phyloP scores from a whole-genome alignment of 2,113 vertebrate species.

The Tretioscincus oriximinensis region DNA sequence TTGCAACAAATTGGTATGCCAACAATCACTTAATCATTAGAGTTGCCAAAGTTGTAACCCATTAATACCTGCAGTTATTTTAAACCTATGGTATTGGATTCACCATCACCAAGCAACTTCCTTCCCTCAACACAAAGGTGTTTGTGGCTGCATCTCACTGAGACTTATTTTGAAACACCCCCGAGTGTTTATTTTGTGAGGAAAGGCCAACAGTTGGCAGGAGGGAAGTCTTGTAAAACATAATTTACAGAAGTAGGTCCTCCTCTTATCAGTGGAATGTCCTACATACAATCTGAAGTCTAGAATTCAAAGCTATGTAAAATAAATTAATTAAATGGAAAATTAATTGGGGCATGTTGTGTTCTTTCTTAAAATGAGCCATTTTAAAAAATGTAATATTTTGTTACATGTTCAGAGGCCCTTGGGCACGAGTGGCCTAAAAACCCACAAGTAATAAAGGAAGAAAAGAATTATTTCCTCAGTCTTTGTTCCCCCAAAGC shows the following conservation, averaged over 20 bases:
- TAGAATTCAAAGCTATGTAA: constrained; percentile 66
- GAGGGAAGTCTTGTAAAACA: constrained; percentile 32
- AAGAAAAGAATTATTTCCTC: constrained; percentile 15
- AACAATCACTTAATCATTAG: neutral
- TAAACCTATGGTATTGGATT: too few relatives aligned
- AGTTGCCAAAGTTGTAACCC: neutral
- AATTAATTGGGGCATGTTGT: constrained; percentile 71
- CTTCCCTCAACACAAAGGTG: too few relatives aligned
- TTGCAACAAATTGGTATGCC: neutral
- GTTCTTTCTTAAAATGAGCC: constrained; percentile 60
- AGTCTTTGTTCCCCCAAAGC: neutral
- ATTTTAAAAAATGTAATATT: constrained; percentile 61
- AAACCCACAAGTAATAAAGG: constrained; percentile 56
- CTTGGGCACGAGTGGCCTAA: constrained; percentile 58
- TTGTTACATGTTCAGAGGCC: constrained; percentile 60
- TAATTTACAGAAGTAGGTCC: constrained; percentile 61
- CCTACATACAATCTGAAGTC: constrained; percentile 64
- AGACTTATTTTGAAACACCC: too few relatives aligned
- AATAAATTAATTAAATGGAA: constrained; percentile 72
- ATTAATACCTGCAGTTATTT: neutral
- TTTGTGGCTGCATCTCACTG: neutral
- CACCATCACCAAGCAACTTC: too few relatives aligned
- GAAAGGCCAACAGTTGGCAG: too few relatives aligned
- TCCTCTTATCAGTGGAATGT: constrained; percentile 55
- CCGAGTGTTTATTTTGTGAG: constrained; percentile 29